phyloP scores from a whole-genome alignment of 2,888 invertebrate genomes.

The Phrixothrix hirtus region DNA sequence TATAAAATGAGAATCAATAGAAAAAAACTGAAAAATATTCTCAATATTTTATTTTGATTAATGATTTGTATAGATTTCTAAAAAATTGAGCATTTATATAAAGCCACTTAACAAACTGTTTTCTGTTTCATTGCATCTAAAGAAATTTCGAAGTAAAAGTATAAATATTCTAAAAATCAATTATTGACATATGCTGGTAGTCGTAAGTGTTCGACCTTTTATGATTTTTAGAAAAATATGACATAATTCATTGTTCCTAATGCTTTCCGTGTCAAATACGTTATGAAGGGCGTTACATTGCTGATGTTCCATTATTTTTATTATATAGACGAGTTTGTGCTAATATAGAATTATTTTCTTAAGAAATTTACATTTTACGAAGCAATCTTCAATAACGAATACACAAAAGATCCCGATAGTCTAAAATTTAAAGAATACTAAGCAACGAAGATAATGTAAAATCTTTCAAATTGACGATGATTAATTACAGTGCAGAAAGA shows the following conservation, averaged over 20 bases:
- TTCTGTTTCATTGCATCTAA: no score
- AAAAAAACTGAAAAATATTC: no score
- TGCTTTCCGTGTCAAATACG: not conserved
- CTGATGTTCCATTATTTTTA: constrained; percentile 7
- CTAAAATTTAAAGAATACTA: no score
- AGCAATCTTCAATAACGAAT: no score
- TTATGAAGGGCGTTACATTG: not conserved
- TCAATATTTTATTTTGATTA: not conserved
- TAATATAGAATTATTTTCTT: not conserved
- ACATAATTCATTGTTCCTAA: constrained; percentile 7
- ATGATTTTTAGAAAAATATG: not conserved
- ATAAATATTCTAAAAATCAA: not conserved
- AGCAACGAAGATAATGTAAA: not conserved
- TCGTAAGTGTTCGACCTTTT: not conserved
- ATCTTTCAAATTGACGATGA: not conserved
- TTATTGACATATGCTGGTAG: not conserved
- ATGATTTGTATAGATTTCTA: not conserved
- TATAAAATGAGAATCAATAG: no score
- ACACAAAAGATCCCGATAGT: no score
- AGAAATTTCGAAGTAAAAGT: not conserved
- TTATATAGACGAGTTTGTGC: not conserved
- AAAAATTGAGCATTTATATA: no score
- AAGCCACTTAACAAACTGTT: no score
- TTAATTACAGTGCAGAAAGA: not conserved
- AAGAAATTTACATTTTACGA: not conserved